These are phyloP conservation scores for Hemibagrus guttatus DNA, from an alignment of 2,797 vertebrate genomes.

Conservation along the genomic window DNA sequence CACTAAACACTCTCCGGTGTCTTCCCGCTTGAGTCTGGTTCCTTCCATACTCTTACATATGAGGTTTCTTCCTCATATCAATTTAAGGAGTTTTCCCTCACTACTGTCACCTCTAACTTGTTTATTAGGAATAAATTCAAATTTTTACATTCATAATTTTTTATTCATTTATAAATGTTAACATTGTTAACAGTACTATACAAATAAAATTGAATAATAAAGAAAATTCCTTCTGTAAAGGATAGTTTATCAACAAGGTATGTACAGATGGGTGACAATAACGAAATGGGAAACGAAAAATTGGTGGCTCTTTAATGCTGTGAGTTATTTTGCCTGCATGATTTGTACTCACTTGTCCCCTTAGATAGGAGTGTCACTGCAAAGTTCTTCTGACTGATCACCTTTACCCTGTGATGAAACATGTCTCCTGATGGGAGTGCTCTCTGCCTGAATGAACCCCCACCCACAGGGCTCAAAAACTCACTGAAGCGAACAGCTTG, in stretches of 20 bases:
- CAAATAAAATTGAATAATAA: too few relatives aligned
- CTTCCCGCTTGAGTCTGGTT: too few relatives aligned
- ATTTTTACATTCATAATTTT: too few relatives aligned
- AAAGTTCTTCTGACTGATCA: not conserved
- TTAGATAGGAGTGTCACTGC: not conserved
- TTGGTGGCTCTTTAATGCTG: not conserved
- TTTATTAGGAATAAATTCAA: too few relatives aligned
- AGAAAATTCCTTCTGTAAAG: not conserved
- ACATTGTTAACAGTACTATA: too few relatives aligned
- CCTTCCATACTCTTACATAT: too few relatives aligned
- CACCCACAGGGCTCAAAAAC: not conserved
- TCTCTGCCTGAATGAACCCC: not conserved
- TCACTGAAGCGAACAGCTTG: not conserved
- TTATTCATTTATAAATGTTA: too few relatives aligned
- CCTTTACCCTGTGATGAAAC: not conserved
- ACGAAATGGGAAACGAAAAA: not conserved
- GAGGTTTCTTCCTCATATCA: too few relatives aligned
- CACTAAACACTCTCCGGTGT: too few relatives aligned
- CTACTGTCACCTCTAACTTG: too few relatives aligned
- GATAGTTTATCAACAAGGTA: not conserved
- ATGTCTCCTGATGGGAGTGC: not conserved
- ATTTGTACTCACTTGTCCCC: not conserved
- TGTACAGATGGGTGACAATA: not conserved
- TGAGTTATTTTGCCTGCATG: not conserved
- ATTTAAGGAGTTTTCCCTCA: too few relatives aligned